These are phyloP conservation scores for Cremastinae sp. DNA, from an alignment of 2,888 invertebrate genomes.

Conservation along the genomic window DNA sequence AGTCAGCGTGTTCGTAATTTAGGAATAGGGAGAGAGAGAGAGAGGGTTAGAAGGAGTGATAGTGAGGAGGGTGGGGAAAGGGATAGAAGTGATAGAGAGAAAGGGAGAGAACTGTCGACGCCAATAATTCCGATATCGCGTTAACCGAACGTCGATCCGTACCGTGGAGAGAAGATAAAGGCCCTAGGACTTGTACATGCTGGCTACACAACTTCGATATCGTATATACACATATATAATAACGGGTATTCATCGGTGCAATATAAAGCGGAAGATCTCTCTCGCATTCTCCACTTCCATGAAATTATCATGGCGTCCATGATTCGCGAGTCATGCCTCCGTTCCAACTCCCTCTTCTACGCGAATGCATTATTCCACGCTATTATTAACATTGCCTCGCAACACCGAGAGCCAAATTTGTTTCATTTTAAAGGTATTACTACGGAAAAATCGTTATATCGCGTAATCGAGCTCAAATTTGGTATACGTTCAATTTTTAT, in stretches of 20 bases:
- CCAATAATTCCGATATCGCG: conserved; percentile 45
- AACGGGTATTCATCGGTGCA: background rate
- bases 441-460: too few species aligned
- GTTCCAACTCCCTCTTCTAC: background rate
- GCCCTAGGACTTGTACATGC: too few species aligned
- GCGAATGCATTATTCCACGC: background rate
- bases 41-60: too few species aligned
- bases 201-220: too few species aligned
- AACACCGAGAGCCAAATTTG: too few species aligned
- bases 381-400: conserved; percentile 1
- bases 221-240: background rate
- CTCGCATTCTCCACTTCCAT: conserved; percentile 40
- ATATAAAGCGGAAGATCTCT: too few species aligned
- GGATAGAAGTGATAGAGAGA: too few species aligned
- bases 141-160: conserved; percentile 32
- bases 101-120: conserved; percentile 41
- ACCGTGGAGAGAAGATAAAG: conserved; percentile 1
- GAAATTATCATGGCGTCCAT: conserved; percentile 46
- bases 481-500: too few species aligned
- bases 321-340: conserved; percentile 36
- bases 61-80: too few species aligned
- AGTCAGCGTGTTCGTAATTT: conserved; percentile 38
- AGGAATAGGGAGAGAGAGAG: too few species aligned
- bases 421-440: too few species aligned
- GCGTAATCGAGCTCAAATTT: too few species aligned